These are phyloP conservation scores for Rhopalosiphum nymphaeae DNA, from an alignment of 2,888 invertebrate genomes.

Conservation along the genomic window DNA sequence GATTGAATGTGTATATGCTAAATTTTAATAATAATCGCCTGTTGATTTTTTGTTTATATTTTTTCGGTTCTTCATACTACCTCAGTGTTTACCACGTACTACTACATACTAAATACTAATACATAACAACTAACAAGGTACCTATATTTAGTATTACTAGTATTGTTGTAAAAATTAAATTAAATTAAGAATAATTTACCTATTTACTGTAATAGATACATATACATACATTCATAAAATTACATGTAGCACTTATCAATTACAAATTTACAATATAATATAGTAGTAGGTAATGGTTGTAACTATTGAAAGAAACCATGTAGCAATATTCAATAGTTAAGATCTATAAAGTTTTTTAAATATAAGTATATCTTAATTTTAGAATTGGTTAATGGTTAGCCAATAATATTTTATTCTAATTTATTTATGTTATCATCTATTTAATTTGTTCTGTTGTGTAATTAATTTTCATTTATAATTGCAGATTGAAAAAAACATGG, in stretches of 20 bases:
- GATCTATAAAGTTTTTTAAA: not conserved
- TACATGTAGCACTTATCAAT: not conserved
- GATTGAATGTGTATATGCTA: not conserved
- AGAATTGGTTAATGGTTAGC: not conserved
- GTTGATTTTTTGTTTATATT: not conserved
- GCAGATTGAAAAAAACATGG: not conserved
- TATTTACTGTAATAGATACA: not conserved
- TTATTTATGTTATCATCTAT: not conserved
- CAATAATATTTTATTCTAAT: not conserved
- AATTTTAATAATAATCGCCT: not conserved
- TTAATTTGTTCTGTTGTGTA: not conserved
- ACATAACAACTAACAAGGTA: not conserved
- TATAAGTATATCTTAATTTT: not conserved
- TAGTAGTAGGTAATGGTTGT: not conserved
- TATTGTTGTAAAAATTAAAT: not conserved
- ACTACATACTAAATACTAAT: not conserved
- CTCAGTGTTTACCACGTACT: not conserved
- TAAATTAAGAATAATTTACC: not conserved
- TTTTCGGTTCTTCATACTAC: not conserved
- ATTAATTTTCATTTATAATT: not conserved
- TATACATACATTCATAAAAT: not conserved
- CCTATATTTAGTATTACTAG: not conserved
- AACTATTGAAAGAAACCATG: not conserved
- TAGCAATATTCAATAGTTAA: not conserved
- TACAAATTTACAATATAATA: no score